These are phyloP conservation scores for Zelleria hepariella DNA, from an alignment of 2,888 invertebrate genomes.

Conservation along the genomic window DNA sequence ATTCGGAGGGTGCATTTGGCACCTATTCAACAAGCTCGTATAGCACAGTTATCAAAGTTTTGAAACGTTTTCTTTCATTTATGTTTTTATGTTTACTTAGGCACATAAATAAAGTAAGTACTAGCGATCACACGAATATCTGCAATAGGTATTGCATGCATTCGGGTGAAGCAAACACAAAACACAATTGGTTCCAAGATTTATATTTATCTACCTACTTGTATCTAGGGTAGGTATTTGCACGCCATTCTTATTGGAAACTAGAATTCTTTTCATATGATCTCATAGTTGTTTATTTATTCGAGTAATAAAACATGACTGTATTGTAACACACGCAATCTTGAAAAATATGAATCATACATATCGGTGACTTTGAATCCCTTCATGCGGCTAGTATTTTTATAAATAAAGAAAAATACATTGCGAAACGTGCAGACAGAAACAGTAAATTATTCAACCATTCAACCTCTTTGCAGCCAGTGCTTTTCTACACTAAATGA, in stretches of 20 bases:
- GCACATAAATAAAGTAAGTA: neutral
- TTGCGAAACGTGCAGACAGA: neutral
- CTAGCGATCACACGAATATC: neutral
- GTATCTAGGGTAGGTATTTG: neutral
- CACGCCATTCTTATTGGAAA: neutral
- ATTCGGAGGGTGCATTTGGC: no score
- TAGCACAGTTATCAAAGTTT: no score
- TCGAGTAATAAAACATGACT: neutral
- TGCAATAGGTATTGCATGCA: conserved; percentile 3
- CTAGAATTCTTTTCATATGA: neutral
- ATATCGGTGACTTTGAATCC: neutral
- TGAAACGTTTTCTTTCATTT: neutral
- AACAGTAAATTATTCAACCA: neutral
- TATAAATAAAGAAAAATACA: neutral
- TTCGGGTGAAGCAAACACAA: conserved; percentile 10
- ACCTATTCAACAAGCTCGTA: no score
- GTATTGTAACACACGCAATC: neutral
- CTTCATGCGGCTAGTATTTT: neutral
- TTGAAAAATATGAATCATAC: neutral
- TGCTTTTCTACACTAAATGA: neutral
- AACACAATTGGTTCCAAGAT: conserved; percentile 14
- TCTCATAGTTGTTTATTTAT: neutral
- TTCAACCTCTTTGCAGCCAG: neutral
- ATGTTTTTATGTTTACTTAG: neutral
- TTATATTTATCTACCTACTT: neutral